Evolutionary conservation across 2,888 invertebrate genomes (phyloP), one percentile per base, ranked within the genome.

Genomic region (Dryadula phaetusa): DNA sequence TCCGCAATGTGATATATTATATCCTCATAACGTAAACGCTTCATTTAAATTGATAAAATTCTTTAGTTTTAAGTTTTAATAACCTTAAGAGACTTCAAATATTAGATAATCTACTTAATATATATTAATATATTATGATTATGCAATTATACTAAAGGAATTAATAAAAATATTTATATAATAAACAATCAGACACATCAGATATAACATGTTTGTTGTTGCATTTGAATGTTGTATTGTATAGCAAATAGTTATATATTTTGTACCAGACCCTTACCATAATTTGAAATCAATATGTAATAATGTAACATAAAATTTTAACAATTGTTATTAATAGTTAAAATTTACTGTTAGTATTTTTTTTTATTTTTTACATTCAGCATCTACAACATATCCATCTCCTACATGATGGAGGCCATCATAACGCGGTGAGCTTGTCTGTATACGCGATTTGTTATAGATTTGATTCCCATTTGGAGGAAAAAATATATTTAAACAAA

Each of bases 131-230:
- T n/a, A n/a, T n/a, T 37, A 34, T 34, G 32, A 34, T 28, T 52
- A 52, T 52, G 49, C 14, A 52, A 52, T 52, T 52, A 4, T 52
- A 56, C 20, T 2, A 4, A 37, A 40, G 8, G 37, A 20, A 56
- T 22, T 54, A 56, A 56, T 40, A n/a, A n/a, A 22, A 56, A n/a
- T 40, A 37, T 0, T 20, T 22, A 40, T 22, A n/a, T n/a, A 56
- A 56, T 56, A 56, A 40, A 22, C n/a, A 25, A 56, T 40, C 40
- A 56, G 40, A 56, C 40, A 37, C 37, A 56, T 40, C 40, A 56
- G 40, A 56, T 56, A 37, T 37, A 37, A 54, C 37, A 10, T 40
- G 56, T 40, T 56, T 56, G 40, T 56, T 37, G 7, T n/a, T 40
- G 40, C 22, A 40, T 56, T 56, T 5, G 40, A 25, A 10, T 40